Percentiles rank a stretch among this genome's conserved stretches.
Conservation (phyloP, 2,888 invertebrate species). For the Agrilus mali region DNA sequence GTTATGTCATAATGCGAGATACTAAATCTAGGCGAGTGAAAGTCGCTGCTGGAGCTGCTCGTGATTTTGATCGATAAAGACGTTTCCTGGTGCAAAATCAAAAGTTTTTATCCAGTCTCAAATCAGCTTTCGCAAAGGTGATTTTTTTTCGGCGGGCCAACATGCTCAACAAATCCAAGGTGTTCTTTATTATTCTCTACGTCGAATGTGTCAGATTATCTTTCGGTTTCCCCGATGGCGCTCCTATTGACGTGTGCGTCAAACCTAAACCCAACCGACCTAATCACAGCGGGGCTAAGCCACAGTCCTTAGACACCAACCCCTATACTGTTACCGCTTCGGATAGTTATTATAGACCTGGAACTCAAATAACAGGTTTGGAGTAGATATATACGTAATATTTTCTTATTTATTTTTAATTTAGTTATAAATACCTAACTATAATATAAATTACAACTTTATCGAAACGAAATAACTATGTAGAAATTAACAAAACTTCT, state of each 20-base stretch:
- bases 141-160: background rate
- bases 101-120: slow-evolving; percentile 11
- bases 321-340: slow-evolving; percentile 60
- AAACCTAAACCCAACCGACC: slow-evolving; percentile 63
- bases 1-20: background rate
- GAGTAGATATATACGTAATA: too few species aligned
- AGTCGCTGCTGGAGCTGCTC: slow-evolving; percentile 9
- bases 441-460: too few species aligned
- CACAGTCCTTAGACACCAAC: slow-evolving; percentile 48
- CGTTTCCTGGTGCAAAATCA: slow-evolving; percentile 10
- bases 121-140: slow-evolving; percentile 5
- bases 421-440: too few species aligned
- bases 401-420: too few species aligned
- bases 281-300: slow-evolving; percentile 60
- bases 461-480: too few species aligned
- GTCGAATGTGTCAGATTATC: background rate
- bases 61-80: slow-evolving; percentile 8
- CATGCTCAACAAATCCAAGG: background rate
- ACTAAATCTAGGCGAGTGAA: slow-evolving; percentile 11
- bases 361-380: slow-evolving; percentile 54
- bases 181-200: slow-evolving; percentile 1
- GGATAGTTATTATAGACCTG: slow-evolving; percentile 50
- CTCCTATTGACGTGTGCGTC: slow-evolving; percentile 69
- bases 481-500: too few species aligned
- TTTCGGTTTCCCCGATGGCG: slow-evolving; percentile 62